These are phyloP conservation scores for Struthio camelus DNA, from an alignment of 2,113 vertebrate genomes.

Conservation along the genomic window DNA sequence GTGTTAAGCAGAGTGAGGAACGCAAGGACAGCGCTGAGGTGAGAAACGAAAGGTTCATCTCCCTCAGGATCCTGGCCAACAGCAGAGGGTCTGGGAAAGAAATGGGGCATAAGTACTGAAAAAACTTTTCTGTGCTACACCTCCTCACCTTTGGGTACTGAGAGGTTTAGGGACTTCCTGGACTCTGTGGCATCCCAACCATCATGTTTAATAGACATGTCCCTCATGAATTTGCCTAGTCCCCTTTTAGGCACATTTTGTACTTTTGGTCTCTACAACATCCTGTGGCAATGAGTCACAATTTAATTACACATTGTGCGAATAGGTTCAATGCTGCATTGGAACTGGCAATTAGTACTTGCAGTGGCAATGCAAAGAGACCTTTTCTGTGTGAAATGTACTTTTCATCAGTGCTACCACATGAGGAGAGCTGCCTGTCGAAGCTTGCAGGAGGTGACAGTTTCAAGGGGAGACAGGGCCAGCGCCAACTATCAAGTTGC, in stretches of 20 bases:
- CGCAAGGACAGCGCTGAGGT: not conserved
- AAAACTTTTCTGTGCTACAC: not conserved
- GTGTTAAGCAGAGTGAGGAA: not conserved
- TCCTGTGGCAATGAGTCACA: conserved; percentile 56
- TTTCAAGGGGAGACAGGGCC: not conserved
- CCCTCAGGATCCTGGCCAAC: not conserved
- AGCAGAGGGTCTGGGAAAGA: not conserved
- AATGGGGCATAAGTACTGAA: not conserved
- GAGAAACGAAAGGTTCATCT: not conserved
- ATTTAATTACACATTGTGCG: conserved; percentile 45
- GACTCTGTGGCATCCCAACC: not conserved
- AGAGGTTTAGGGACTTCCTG: not conserved
- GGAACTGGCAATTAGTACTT: conserved; percentile 38
- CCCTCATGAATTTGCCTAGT: not conserved
- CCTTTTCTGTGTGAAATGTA: not conserved
- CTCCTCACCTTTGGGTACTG: not conserved
- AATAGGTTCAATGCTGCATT: not conserved
- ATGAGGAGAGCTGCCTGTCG: conserved; percentile 3
- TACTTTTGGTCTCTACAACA: conserved; percentile 21
- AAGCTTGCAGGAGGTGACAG: not conserved
- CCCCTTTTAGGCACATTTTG: not conserved
- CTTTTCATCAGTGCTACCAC: conserved; percentile 8
- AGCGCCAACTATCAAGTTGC: not conserved
- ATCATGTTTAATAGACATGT: not conserved
- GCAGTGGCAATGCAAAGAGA: not conserved